Evolutionary conservation across 2,797 vertebrate species (phyloP).

Genomic region (Lycodopsis pacificus): DNA sequence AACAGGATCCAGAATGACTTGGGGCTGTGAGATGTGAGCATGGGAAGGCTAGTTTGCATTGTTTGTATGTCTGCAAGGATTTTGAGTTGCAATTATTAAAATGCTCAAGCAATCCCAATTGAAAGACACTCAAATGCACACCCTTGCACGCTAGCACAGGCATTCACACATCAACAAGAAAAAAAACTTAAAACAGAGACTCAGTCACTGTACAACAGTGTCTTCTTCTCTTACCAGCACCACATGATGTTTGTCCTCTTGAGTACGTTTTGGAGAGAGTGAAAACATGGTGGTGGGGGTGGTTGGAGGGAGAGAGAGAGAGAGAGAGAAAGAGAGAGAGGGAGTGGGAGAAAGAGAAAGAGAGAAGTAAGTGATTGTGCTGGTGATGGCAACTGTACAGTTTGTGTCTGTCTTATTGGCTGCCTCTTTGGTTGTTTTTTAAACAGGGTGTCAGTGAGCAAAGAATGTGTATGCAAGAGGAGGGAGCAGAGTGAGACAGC

Average conservation of each 20-base stretch:
- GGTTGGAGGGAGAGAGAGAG: background rate
- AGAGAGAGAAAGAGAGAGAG: constrained; percentile 8
- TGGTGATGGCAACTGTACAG: constrained; percentile 63
- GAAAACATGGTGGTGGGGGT: constrained; percentile 5
- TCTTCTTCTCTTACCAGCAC: constrained; percentile 64
- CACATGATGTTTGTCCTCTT: constrained; percentile 77
- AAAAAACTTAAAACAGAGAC: constrained; percentile 36
- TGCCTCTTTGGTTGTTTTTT: constrained; percentile 74
- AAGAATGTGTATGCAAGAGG: constrained; percentile 71
- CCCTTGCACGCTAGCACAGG: background rate
- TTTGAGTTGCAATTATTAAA: constrained; percentile 7
- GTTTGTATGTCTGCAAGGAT: background rate
- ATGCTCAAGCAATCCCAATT: background rate
- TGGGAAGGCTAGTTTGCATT: constrained; percentile 10
- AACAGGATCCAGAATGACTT: constrained; percentile 23
- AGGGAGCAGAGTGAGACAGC: constrained; percentile 35
- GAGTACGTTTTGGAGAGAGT: constrained; percentile 51
- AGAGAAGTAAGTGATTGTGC: constrained; percentile 52
- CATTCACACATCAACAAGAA: constrained; percentile 33
- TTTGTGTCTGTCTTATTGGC: constrained; percentile 69
- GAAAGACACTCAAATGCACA: constrained; percentile 15
- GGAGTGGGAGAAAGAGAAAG: constrained; percentile 11
- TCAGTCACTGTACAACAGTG: constrained; percentile 65
- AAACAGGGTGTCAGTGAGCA: constrained; percentile 71
- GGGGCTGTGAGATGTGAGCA: constrained; percentile 16